Evolutionary conservation across 2,888 invertebrate genomes (phyloP).

Genomic region (Tetranychus piercei): DNA sequence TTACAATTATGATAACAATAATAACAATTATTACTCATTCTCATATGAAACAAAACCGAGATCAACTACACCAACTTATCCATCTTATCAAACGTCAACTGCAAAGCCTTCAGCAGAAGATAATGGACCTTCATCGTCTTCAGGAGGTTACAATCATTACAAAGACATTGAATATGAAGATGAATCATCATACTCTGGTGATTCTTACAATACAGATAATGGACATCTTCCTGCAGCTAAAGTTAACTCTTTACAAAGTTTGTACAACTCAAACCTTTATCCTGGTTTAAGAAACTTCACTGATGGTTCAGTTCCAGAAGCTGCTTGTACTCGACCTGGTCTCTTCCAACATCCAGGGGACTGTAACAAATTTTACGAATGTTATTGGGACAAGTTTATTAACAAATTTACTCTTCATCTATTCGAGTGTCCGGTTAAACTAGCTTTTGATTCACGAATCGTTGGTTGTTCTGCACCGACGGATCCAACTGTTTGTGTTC

Average conservation of each 20-base stretch:
- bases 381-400: conserved; percentile 58
- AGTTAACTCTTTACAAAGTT: conserved; percentile 1
- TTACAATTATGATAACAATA: conserved; percentile 5
- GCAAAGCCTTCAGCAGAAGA: neutral
- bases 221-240: conserved; percentile 8
- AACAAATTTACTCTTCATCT: conserved; percentile 53
- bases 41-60: neutral
- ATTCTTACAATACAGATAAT: neutral
- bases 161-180: conserved; percentile 18
- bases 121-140: neutral
- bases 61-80: neutral
- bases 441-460: conserved; percentile 52
- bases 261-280: conserved; percentile 13
- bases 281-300: conserved; percentile 15
- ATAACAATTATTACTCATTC: neutral
- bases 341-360: conserved; percentile 49
- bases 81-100: neutral
- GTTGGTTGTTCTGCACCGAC: conserved; percentile 62
- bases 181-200: conserved; percentile 5
- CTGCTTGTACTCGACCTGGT: conserved; percentile 39
- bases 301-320: conserved; percentile 20
- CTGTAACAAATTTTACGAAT: conserved; percentile 63
- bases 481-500: conserved; percentile 22
- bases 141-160: conserved; percentile 5
- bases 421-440: conserved; percentile 57